These are phyloP conservation scores for Ptychobarbus kaznakovi DNA, from an alignment of 2,797 vertebrate genomes.

Conservation along the genomic window DNA sequence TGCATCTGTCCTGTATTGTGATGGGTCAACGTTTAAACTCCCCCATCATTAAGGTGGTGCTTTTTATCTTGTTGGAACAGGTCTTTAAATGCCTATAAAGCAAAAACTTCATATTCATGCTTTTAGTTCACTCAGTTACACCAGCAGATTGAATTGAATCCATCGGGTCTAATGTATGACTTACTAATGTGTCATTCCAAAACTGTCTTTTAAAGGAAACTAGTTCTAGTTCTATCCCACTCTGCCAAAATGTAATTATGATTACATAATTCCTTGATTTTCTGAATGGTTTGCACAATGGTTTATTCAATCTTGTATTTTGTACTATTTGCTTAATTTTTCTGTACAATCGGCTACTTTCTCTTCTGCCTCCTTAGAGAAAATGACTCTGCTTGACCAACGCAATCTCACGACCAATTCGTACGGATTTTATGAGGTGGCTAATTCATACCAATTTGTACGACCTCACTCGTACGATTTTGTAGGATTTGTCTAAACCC, in stretches of 20 bases:
- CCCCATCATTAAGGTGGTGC: neutral
- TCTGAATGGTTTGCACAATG: neutral
- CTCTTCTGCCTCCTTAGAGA: neutral
- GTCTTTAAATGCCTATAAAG: constrained; percentile 1
- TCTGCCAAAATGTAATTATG: neutral
- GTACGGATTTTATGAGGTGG: too few species aligned
- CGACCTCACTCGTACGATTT: too few species aligned
- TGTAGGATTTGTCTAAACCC: too few species aligned
- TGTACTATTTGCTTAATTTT: neutral
- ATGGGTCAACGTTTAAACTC: constrained; percentile 18
- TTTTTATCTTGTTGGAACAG: constrained; percentile 14
- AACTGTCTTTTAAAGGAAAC: neutral
- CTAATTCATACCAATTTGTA: too few species aligned
- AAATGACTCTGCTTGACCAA: neutral
- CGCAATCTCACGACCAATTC: too few species aligned
- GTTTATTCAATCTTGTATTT: neutral
- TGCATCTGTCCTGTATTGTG: neutral
- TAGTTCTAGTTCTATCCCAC: neutral
- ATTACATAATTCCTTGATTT: neutral
- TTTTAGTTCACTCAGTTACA: neutral
- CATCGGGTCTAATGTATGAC: neutral
- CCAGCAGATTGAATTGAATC: neutral
- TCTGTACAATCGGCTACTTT: neutral
- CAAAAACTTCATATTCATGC: neutral
- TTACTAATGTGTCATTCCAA: neutral